Conservation (phyloP, 2,888 invertebrate genomes). For the Ditylenchus weischeri region DNA sequence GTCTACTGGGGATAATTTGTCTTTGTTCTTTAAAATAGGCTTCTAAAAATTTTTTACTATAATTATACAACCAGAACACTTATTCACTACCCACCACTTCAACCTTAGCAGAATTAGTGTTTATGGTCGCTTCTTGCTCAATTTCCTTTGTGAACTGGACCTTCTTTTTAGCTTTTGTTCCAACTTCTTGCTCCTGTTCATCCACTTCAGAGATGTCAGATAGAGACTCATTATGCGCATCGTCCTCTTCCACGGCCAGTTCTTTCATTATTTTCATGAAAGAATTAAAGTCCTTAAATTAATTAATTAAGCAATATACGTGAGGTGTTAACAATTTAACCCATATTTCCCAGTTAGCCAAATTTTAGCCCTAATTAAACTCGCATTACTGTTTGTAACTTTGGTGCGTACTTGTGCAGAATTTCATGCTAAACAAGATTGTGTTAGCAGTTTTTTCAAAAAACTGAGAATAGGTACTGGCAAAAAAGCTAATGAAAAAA, state of each 20-base stretch:
- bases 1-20: slow-evolving; percentile 21
- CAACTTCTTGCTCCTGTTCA: slow-evolving; percentile 1
- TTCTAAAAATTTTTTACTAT: slow-evolving; percentile 11
- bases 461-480: too few species aligned
- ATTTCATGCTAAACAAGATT: too few species aligned
- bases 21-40: slow-evolving; percentile 21
- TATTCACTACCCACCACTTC: too few species aligned
- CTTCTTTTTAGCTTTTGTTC: too few species aligned
- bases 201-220: background rate
- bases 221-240: background rate
- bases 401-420: too few species aligned
- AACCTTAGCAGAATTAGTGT: too few species aligned
- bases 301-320: too few species aligned
- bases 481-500: too few species aligned
- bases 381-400: too few species aligned
- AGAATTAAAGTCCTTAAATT: slow-evolving; percentile 15
- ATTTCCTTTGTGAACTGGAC: background rate
- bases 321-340: too few species aligned
- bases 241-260: slow-evolving; percentile 16
- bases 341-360: too few species aligned
- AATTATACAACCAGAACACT: background rate
- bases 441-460: too few species aligned
- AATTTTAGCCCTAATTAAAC: background rate
- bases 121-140: background rate
- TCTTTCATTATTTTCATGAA: slow-evolving; percentile 18